These are phyloP conservation scores for Takifugu rubripes DNA, from an alignment of 2,797 vertebrate species.

Conservation along the genomic window DNA sequence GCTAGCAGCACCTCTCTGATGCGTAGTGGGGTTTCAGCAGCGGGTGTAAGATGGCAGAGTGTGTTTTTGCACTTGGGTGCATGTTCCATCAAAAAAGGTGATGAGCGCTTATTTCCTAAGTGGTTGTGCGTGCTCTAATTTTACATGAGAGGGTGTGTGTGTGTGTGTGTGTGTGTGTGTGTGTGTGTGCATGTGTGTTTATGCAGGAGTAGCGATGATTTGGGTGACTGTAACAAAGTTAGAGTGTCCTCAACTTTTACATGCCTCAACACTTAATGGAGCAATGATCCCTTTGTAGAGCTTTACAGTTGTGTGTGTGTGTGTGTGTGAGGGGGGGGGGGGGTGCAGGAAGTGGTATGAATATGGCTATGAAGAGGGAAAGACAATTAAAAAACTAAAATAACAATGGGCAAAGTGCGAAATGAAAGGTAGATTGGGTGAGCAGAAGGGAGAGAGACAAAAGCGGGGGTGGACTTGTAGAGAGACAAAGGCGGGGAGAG, in stretches of 20 bases:
- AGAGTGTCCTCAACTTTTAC: constrained; percentile 38
- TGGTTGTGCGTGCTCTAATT: constrained; percentile 30
- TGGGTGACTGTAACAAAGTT: constrained; percentile 43
- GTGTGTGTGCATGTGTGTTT: constrained; percentile 39
- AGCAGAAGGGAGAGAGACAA: background rate
- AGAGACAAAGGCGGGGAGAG: constrained; percentile 31
- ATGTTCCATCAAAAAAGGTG: constrained; percentile 39
- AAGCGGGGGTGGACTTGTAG: constrained; percentile 39
- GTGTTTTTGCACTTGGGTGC: background rate
- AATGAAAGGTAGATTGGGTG: constrained; percentile 14
- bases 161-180: constrained; percentile 33
- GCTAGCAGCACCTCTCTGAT: background rate
- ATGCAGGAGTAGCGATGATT: constrained; percentile 24
- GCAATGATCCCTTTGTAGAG: constrained; percentile 50
- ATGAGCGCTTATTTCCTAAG: constrained; percentile 46
- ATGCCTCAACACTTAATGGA: constrained; percentile 48
- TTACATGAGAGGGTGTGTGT: constrained; percentile 30
- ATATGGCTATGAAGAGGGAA: constrained; percentile 9
- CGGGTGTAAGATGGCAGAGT: background rate
- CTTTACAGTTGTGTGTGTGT: constrained; percentile 11
- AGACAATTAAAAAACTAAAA: constrained; percentile 5
- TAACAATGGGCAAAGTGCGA: constrained; percentile 13
- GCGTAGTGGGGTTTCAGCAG: too few species aligned
- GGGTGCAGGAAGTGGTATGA: constrained; percentile 13
- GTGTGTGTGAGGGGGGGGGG: constrained; percentile 8